These are phyloP conservation scores for Halichoerus grypus DNA, from an alignment of 2,113 vertebrate species.

Conservation along the genomic window DNA sequence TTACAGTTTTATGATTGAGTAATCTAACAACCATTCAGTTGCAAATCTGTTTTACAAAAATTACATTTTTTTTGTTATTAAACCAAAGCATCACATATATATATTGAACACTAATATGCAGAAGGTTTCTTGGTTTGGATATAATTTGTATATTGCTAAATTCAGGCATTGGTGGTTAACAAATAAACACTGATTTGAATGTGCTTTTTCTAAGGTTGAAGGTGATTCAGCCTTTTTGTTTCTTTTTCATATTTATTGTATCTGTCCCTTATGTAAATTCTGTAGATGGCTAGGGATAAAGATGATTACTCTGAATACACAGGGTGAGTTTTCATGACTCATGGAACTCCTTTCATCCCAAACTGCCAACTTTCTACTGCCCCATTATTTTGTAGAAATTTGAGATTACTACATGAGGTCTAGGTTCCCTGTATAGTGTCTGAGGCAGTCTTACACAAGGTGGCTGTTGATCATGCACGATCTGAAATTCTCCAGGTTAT, in stretches of 20 bases:
- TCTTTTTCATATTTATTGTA: background rate
- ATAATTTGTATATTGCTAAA: background rate
- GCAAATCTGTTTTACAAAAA: background rate
- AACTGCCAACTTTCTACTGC: background rate
- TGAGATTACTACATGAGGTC: background rate
- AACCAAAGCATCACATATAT: background rate
- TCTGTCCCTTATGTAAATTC: background rate
- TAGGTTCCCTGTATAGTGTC: background rate
- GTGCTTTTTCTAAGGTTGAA: background rate
- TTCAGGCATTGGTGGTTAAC: background rate
- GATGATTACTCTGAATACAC: background rate
- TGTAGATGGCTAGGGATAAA: background rate
- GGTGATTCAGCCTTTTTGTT: background rate
- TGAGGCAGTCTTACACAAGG: background rate
- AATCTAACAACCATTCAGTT: background rate
- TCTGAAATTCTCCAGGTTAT: background rate
- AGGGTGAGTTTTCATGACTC: background rate
- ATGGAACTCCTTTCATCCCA: background rate
- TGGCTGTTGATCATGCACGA: background rate
- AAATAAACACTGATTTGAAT: background rate
- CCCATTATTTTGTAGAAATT: background rate
- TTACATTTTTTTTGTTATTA: background rate
- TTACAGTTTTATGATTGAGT: background rate
- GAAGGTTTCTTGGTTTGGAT: background rate
- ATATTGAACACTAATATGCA: background rate